Evolutionary conservation across 2,113 vertebrate genomes (phyloP).

Genomic region (Anarrhichthys ocellatus): DNA sequence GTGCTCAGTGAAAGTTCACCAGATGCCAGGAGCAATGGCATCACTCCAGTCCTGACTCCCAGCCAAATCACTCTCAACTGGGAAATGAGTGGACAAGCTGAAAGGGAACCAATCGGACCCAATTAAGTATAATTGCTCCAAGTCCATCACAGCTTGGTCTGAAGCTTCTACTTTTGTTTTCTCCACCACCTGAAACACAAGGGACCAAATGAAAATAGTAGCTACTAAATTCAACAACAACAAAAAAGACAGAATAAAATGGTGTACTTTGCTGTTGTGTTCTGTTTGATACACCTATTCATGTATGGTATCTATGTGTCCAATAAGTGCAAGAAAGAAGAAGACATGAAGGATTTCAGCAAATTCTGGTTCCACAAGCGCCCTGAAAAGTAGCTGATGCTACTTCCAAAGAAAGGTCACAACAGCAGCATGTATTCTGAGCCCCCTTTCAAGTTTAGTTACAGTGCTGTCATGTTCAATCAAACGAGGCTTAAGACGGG

Average conservation of each 20-base stretch:
- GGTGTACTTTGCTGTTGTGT: constrained; percentile 1
- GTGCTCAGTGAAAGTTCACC: constrained; percentile 71
- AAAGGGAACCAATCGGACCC: constrained; percentile 73
- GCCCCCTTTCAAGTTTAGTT: constrained; percentile 75
- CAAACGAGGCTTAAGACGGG: constrained; percentile 70
- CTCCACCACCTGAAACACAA: constrained; percentile 22
- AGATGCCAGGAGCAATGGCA: constrained; percentile 80
- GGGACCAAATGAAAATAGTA: background rate
- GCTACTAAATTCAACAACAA: constrained; percentile 12
- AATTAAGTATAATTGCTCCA: constrained; percentile 75
- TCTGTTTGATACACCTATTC: background rate
- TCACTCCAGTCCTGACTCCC: constrained; percentile 71
- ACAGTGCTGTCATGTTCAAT: constrained; percentile 76
- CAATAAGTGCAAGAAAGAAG: background rate
- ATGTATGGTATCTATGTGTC: constrained; percentile 1
- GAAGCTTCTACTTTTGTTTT: constrained; percentile 60
- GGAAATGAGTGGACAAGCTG: constrained; percentile 69
- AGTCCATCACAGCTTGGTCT: constrained; percentile 76
- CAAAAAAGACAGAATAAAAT: background rate
- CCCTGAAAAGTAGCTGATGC: constrained; percentile 69
- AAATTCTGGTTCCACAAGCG: constrained; percentile 56
- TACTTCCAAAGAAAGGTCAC: constrained; percentile 71
- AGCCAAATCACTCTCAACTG: constrained; percentile 75
- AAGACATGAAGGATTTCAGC: constrained; percentile 47
- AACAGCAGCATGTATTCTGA: constrained; percentile 66